phyloP scores from a whole-genome alignment of 2,797 vertebrate species.

The Pempheris klunzingeri region DNA sequence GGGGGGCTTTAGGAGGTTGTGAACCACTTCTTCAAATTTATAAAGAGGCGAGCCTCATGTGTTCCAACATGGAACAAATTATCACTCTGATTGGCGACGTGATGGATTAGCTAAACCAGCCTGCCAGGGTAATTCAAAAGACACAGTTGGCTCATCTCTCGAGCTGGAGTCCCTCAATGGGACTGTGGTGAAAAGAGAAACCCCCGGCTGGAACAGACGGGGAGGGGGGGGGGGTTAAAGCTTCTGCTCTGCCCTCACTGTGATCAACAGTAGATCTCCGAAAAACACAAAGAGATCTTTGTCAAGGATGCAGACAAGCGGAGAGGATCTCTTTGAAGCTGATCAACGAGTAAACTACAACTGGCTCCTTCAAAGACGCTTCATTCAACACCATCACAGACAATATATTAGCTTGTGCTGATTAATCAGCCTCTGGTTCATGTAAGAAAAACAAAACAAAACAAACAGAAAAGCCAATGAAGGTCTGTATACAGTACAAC shows the following conservation, averaged over 20 bases:
- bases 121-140: constrained; percentile 56
- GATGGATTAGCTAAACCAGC: constrained; percentile 33
- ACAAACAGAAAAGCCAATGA: neutral
- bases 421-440: constrained; percentile 22
- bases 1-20: neutral
- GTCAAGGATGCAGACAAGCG: constrained; percentile 42
- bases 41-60: constrained; percentile 46
- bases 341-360: constrained; percentile 47
- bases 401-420: constrained; percentile 22
- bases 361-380: constrained; percentile 33
- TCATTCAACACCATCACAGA: constrained; percentile 24
- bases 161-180: constrained; percentile 56
- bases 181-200: constrained; percentile 54
- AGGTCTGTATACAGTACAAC: constrained; percentile 19
- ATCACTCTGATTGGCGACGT: constrained; percentile 46
- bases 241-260: constrained; percentile 34
- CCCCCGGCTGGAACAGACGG: constrained; percentile 38
- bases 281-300: constrained; percentile 70
- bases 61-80: constrained; percentile 80
- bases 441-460: constrained; percentile 10
- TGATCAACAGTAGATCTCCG: constrained; percentile 45
- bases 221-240: constrained; percentile 37
- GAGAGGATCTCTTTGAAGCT: constrained; percentile 43
- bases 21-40: constrained; percentile 25
- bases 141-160: constrained; percentile 53